Evolutionary conservation across 2,113 vertebrate genomes (phyloP).

Genomic region (Cynocephalus volans): DNA sequence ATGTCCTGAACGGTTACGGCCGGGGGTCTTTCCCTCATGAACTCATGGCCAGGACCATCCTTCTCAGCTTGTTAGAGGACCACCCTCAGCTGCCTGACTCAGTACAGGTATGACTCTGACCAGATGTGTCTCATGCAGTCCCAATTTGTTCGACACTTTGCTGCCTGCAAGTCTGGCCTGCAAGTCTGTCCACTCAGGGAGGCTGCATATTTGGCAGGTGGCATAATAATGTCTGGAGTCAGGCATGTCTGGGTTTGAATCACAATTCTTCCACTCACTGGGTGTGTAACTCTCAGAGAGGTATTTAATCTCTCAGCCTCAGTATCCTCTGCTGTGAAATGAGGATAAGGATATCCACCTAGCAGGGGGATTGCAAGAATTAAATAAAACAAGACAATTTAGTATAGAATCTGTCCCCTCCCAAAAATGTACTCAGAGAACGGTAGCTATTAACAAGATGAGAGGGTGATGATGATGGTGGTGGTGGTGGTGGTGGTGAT

Average conservation of each 20-base stretch:
- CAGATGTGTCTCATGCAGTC: not conserved
- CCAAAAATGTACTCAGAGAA: not conserved
- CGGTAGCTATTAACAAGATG: not conserved
- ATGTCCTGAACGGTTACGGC: too few relatives aligned
- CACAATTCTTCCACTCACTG: not conserved
- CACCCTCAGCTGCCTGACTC: not conserved
- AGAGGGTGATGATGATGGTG: not conserved
- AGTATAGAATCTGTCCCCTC: not conserved
- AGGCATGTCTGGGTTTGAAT: not conserved
- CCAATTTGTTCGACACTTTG: not conserved
- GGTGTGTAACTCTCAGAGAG: not conserved
- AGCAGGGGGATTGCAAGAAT: not conserved
- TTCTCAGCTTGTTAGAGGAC: too few relatives aligned
- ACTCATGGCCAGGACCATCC: not conserved
- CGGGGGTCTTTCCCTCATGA: not conserved
- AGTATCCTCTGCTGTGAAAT: not conserved
- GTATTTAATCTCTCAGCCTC: not conserved
- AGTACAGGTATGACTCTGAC: not conserved
- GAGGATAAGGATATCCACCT: too few relatives aligned
- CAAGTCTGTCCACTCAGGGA: not conserved
- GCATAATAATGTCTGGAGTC: not conserved
- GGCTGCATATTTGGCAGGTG: not conserved
- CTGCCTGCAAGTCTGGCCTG: not conserved
- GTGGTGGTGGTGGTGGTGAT: not conserved
- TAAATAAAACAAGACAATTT: not conserved